Base-by-base conservation (phyloP, 2,113 vertebrate genomes). In the Pheucticus melanocephalus region DNA sequence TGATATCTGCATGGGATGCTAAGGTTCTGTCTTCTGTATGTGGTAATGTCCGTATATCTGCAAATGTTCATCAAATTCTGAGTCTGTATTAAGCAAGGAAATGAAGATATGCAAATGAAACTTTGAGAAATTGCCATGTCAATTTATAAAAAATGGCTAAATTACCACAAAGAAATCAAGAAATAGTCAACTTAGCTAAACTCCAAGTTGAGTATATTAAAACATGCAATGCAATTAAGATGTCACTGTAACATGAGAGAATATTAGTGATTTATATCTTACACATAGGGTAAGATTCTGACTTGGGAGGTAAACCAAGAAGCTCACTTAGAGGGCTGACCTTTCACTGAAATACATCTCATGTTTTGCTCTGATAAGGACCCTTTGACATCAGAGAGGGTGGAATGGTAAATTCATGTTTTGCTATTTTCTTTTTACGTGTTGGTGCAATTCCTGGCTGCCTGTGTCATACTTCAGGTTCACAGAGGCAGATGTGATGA, bases 161-260 rank as follows among this genome's bases (percentile, higher is more conserved):
- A 86, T 75, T 75, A 86, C 60, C 70, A 27, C 75, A 84, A 92
- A 95, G 88, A 89, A 96, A 88, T 82, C 76, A 90, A 94, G 90
- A 95, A 84, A 92, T 47, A 42, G 48, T 75, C 53, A 50, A 40
- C 59, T 76, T 90, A 73, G 51, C 39, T 82, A 61, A 94, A 90
- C 42, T 23, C 30, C n/a, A 61, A 91, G 68, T 2, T 24, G 68
- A 96, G 64, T 87, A n/a, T 91, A 84, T 96, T 97, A 96, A 94
- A 95, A 95, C 93, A 95, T 44, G 79, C 86, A 85, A 64, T 90
- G 94, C 90, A 95, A 94, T 97, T 97, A 97, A 92, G 95, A 88
- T 85, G 80, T 88, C 77, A 86, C 35, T 81, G 90, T 81, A 93
- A 92, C 54, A 69, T 71, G 76, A 72, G 35, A 82, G 60, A 93